A percentile compares a stretch with the other conserved stretches of the same genome.
These are phyloP conservation scores for Phyllostomus discolor DNA, from an alignment of 2,113 vertebrate genomes.

Conservation along the genomic window DNA sequence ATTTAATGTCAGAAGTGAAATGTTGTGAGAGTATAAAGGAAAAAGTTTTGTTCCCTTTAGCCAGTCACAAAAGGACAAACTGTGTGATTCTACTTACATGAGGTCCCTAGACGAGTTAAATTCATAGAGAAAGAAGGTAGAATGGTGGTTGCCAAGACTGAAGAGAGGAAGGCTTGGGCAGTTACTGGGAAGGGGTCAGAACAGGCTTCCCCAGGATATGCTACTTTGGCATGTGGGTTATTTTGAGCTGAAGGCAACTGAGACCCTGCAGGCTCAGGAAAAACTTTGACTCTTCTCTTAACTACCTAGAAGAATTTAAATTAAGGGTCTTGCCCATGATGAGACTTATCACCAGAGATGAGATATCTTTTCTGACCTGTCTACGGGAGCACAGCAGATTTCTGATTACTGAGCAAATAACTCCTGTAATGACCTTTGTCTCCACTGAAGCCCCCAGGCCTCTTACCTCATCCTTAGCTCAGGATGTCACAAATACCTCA, in stretches of 20 bases:
- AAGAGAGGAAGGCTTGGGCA: accelerated
- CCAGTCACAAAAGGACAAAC: background rate
- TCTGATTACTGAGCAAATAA: too few species aligned
- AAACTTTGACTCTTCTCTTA: background rate
- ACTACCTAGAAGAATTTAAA: background rate
- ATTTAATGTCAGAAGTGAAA: background rate
- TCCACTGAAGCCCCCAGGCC: too few species aligned
- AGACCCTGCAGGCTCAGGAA: background rate
- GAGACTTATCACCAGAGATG: background rate
- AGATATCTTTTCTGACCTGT: too few species aligned
- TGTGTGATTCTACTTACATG: background rate
- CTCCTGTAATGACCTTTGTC: background rate
- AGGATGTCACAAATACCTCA: background rate
- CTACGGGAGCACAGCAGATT: background rate
- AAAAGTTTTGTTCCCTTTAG: background rate
- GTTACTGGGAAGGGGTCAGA: too few species aligned
- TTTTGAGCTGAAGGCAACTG: background rate
- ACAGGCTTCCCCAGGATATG: background rate
- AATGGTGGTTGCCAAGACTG: background rate
- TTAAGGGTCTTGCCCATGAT: background rate
- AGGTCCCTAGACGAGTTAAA: background rate
- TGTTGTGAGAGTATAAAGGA: background rate
- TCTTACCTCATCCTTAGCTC: background rate
- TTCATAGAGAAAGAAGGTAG: background rate
- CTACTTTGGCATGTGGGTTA: background rate